phyloP scores from a whole-genome alignment of 2,113 vertebrate species.

The Meriones unguiculatus region DNA sequence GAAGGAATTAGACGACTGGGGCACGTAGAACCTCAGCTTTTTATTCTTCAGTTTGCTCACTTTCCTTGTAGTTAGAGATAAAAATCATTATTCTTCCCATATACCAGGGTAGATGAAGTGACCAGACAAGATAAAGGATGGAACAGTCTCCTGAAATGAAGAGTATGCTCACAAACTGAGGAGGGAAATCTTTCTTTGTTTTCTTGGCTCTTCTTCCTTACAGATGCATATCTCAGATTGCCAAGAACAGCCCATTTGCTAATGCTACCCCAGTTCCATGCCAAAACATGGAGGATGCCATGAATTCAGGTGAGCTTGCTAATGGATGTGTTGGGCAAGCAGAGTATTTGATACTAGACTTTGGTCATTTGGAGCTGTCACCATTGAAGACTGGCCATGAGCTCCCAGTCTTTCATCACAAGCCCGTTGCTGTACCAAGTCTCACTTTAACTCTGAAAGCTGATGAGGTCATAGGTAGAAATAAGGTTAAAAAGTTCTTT shows the following conservation, averaged over 20 bases:
- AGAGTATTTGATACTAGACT: neutral
- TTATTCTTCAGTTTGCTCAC: neutral
- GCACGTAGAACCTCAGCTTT: neutral
- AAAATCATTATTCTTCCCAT: neutral
- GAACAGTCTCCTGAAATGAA: neutral
- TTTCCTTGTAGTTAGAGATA: neutral
- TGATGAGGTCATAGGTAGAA: neutral
- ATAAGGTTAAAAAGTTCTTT: neutral
- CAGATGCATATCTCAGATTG: neutral
- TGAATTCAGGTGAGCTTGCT: neutral
- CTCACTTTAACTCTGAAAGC: neutral
- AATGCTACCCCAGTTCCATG: neutral
- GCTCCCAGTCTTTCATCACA: neutral
- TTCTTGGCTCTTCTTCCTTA: neutral
- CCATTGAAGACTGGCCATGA: neutral
- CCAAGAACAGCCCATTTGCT: neutral
- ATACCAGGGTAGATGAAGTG: neutral
- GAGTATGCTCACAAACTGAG: neutral
- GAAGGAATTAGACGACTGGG: neutral
- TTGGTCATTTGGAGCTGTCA: neutral
- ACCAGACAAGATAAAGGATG: neutral
- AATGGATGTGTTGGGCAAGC: neutral
- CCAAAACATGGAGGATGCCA: neutral
- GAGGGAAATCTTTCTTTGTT: neutral
- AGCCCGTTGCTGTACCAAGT: neutral